These are phyloP conservation scores for Leptinotarsa undecemlineata DNA, from an alignment of 1,140 invertebrate genomes.

Conservation along the genomic window DNA sequence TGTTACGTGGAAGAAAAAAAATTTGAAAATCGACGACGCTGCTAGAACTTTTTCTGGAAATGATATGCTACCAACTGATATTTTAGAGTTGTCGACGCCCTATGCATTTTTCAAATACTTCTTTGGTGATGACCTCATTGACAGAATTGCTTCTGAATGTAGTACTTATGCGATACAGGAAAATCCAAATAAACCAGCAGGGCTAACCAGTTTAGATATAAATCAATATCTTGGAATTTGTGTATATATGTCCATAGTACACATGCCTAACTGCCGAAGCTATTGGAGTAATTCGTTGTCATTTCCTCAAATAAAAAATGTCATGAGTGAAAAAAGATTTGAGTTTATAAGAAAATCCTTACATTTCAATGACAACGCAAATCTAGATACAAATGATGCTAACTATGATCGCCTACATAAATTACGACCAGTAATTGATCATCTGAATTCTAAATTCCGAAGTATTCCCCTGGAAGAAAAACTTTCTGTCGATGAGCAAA, in stretches of 20 bases:
- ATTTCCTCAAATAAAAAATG: slow-evolving; percentile 5
- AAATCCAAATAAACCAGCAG: slow-evolving; percentile 3
- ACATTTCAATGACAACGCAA: slow-evolving; percentile 12
- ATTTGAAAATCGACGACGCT: not conserved
- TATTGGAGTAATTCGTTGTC: not conserved
- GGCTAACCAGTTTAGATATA: not conserved
- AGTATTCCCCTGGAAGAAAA: slow-evolving; percentile 30
- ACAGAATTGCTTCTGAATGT: not conserved
- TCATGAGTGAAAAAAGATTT: slow-evolving; percentile 12
- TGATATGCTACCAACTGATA: slow-evolving; percentile 8
- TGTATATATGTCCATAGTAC: slow-evolving; percentile 16
- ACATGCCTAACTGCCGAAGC: slow-evolving; percentile 1
- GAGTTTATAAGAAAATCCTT: not conserved
- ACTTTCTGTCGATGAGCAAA: slow-evolving; percentile 38
- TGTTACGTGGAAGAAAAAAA: slow-evolving; percentile 10
- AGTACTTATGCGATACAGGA: not conserved
- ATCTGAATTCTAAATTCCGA: not conserved
- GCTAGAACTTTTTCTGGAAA: not conserved
- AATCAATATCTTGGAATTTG: not conserved
- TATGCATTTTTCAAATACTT: slow-evolving; percentile 18
- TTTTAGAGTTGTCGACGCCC: not conserved
- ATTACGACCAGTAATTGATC: slow-evolving; percentile 8
- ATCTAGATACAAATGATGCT: not conserved
- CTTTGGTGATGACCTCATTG: slow-evolving; percentile 3
- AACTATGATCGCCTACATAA: slow-evolving; percentile 9